These are phyloP conservation scores for Nanorana parkeri DNA, from an alignment of 2,113 vertebrate genomes.

Conservation along the genomic window DNA sequence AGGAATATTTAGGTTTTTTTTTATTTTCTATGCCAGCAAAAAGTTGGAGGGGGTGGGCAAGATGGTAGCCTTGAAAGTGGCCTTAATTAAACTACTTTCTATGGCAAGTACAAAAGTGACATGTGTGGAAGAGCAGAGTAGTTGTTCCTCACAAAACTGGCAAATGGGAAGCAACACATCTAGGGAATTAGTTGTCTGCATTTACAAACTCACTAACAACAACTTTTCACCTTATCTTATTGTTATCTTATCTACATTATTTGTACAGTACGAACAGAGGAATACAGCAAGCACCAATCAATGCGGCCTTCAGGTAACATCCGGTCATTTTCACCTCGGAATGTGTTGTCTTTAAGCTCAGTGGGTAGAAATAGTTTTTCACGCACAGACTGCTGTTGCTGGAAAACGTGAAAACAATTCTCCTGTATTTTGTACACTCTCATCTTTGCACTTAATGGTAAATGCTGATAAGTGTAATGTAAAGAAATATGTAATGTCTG, in stretches of 20 bases:
- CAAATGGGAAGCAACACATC: slow-evolving; percentile 18
- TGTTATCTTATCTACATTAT: background rate
- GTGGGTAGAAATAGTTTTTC: slow-evolving; percentile 34
- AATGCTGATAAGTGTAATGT: slow-evolving; percentile 31
- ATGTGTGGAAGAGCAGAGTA: background rate
- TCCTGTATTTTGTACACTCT: slow-evolving; percentile 13
- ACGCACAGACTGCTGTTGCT: slow-evolving; percentile 7
- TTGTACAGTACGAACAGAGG: slow-evolving; percentile 32
- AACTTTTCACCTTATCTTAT: slow-evolving; percentile 21
- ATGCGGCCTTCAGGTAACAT: slow-evolving; percentile 36
- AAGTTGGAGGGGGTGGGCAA: too few species aligned
- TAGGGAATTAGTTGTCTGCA: slow-evolving; percentile 27
- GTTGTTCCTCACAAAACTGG: slow-evolving; percentile 20
- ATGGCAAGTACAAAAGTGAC: background rate
- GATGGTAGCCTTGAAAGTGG: too few species aligned
- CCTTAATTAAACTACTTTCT: background rate
- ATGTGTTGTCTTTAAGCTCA: slow-evolving; percentile 46
- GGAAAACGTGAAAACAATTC: slow-evolving; percentile 11
- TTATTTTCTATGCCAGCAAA: too few species aligned
- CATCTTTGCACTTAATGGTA: slow-evolving; percentile 35
- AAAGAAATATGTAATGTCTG: too few species aligned
- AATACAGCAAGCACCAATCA: slow-evolving; percentile 41
- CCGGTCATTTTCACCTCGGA: slow-evolving; percentile 48
- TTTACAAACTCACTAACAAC: slow-evolving; percentile 17
- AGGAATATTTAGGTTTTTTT: too few species aligned